Conservation (phyloP, 1,140 invertebrate species). For the Radopholus similis region DNA sequence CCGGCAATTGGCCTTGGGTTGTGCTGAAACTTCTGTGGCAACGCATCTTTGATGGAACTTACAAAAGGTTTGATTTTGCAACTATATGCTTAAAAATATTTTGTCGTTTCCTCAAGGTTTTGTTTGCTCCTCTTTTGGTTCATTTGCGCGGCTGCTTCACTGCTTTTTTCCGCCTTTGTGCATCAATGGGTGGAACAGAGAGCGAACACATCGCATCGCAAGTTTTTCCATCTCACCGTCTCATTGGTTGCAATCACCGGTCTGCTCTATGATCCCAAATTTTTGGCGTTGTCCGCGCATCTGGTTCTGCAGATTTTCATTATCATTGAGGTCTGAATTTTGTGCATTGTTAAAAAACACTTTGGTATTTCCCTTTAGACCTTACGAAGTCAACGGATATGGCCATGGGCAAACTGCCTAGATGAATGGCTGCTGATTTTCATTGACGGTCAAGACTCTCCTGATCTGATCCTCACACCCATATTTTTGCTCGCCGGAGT, state of each 20-base stretch:
- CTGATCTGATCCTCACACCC: conserved; percentile 43
- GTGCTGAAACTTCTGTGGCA: conserved; percentile 21
- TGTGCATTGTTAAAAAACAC: not conserved
- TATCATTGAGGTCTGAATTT: conserved; percentile 40
- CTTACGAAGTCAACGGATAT: conserved; percentile 31
- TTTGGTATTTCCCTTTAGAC: conserved; percentile 18
- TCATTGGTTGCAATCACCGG: conserved; percentile 42
- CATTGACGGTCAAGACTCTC: conserved; percentile 46
- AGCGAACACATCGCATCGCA: conserved; percentile 40
- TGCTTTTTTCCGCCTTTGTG: conserved; percentile 32
- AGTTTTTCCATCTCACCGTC: conserved; percentile 53
- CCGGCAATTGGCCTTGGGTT: conserved; percentile 3
- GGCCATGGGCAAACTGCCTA: conserved; percentile 29
- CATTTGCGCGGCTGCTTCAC: conserved; percentile 36
- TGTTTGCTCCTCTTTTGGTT: conserved; percentile 51
- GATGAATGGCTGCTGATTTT: conserved; percentile 39
- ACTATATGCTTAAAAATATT: not conserved
- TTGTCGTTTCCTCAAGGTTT: conserved; percentile 28
- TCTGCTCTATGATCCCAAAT: conserved; percentile 40
- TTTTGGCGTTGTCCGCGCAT: conserved; percentile 30
- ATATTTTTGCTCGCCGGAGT: conserved; percentile 44
- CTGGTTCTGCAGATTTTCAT: conserved; percentile 47
- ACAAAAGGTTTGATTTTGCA: conserved; percentile 10
- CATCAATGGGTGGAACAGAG: not conserved
- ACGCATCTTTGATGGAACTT: conserved; percentile 30